These are phyloP conservation scores for Maccullochella peelii DNA, from an alignment of 2,113 vertebrate species.

Conservation along the genomic window DNA sequence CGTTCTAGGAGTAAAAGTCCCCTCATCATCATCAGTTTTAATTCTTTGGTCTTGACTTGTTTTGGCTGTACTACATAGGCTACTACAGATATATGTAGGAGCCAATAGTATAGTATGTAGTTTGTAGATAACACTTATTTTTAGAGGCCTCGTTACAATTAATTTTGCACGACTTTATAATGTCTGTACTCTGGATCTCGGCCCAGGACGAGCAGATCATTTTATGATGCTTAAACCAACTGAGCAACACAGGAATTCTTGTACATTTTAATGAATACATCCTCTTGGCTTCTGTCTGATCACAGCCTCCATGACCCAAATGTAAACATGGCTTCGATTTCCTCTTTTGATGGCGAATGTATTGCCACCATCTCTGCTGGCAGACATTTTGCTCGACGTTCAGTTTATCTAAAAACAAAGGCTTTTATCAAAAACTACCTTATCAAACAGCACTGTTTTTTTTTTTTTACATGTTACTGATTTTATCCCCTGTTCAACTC, in stretches of 20 bases:
- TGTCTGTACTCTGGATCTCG: conserved; percentile 16
- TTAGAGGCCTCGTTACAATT: conserved; percentile 32
- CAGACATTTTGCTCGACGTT: not conserved
- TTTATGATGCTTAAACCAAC: conserved; percentile 38
- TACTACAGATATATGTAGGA: conserved; percentile 1
- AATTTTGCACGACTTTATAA: conserved; percentile 44
- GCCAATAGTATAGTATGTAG: not conserved
- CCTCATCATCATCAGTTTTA: conserved; percentile 7
- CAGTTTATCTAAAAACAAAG: not conserved
- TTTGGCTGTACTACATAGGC: not conserved
- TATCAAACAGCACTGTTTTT: not conserved
- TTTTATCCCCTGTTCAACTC: not conserved
- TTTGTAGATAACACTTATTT: conserved; percentile 18
- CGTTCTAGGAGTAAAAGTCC: not conserved
- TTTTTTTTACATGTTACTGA: not conserved
- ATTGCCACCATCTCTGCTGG: not conserved
- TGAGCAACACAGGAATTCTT: conserved; percentile 12
- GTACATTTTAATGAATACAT: conserved; percentile 29
- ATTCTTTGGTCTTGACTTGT: conserved; percentile 1
- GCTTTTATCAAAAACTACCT: not conserved
- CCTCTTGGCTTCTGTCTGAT: conserved; percentile 3
- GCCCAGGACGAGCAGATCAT: conserved; percentile 35
- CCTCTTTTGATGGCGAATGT: conserved; percentile 19
- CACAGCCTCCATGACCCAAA: conserved; percentile 1
- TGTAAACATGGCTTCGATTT: conserved; percentile 8